phyloP scores from a whole-genome alignment of 2,113 vertebrate genomes.

The Bubalus kerabau region DNA sequence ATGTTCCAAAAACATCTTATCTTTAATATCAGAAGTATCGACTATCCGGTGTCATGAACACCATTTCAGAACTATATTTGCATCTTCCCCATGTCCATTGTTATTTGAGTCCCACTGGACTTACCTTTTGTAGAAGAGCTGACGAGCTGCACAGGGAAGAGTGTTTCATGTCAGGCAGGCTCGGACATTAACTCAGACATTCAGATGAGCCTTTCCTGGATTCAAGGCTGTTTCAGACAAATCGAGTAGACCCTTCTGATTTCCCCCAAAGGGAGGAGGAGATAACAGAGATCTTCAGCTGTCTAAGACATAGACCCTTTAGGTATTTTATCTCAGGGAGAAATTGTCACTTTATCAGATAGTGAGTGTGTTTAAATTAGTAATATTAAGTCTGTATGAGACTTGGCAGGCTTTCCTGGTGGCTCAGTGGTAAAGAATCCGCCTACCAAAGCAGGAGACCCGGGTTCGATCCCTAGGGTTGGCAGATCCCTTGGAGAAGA shows the following conservation, averaged over 20 bases:
- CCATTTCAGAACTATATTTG: not conserved
- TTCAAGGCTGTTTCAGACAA: not conserved
- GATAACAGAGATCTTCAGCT: not conserved
- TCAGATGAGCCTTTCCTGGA: not conserved
- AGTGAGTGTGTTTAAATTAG: not conserved
- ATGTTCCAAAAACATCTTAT: not conserved
- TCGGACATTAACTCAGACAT: not conserved
- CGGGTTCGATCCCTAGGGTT: fast-evolving
- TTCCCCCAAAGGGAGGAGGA: not conserved
- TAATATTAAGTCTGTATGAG: not conserved
- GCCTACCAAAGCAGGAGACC: not conserved
- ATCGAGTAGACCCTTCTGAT: not conserved
- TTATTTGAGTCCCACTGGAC: not conserved
- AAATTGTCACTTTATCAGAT: not conserved
- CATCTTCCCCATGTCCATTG: not conserved
- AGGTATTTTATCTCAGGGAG: not conserved
- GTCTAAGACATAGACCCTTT: not conserved
- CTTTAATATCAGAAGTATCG: not conserved
- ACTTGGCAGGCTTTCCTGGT: not conserved
- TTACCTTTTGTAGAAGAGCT: not conserved
- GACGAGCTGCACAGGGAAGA: not conserved
- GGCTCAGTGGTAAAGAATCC: not conserved
- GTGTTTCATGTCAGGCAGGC: not conserved
- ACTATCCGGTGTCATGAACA: not conserved
- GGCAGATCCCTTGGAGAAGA: not conserved